phyloP scores from a whole-genome alignment of 2,888 invertebrate genomes.

The Euplagia quadripunctaria region DNA sequence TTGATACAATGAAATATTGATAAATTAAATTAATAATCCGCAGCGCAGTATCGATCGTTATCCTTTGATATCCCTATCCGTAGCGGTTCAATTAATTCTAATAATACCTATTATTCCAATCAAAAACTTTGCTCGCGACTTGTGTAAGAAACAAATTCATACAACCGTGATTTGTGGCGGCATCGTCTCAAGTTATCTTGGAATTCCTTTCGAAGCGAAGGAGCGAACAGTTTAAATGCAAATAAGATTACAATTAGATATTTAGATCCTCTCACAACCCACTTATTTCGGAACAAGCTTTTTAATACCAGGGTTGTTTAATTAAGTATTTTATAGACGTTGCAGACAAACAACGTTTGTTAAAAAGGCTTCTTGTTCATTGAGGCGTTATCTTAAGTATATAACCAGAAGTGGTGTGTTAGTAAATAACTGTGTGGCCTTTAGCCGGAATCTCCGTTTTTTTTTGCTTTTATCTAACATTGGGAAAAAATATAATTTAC shows the following conservation, averaged over 20 bases:
- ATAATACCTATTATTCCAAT: conserved; percentile 52
- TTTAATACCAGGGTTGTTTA: conserved; percentile 63
- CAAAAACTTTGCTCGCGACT: conserved; percentile 45
- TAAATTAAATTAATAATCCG: conserved; percentile 17
- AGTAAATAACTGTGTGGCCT: neutral
- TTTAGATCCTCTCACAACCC: conserved; percentile 67
- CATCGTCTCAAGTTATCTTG: conserved; percentile 54
- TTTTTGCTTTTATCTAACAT: neutral
- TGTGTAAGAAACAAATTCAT: conserved; percentile 55
- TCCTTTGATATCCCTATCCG: conserved; percentile 28
- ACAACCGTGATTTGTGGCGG: conserved; percentile 52
- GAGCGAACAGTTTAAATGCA: conserved; percentile 70
- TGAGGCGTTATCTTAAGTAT: conserved; percentile 5
- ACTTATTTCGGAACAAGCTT: conserved; percentile 65
- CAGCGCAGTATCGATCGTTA: conserved; percentile 18
- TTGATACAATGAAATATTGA: conserved; percentile 13
- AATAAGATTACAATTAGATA: conserved; percentile 76
- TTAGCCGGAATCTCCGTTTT: neutral
- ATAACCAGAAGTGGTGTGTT: neutral
- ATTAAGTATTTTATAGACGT: conserved; percentile 60
- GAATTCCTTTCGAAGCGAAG: conserved; percentile 56
- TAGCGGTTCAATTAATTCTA: conserved; percentile 40
- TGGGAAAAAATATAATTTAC: too few relatives aligned
- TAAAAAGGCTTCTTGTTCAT: conserved; percentile 26
- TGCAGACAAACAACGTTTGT: conserved; percentile 34